phyloP scores from a whole-genome alignment of 92 coral and sea anemone genomes.

The Epizoanthus rinbou region DNA sequence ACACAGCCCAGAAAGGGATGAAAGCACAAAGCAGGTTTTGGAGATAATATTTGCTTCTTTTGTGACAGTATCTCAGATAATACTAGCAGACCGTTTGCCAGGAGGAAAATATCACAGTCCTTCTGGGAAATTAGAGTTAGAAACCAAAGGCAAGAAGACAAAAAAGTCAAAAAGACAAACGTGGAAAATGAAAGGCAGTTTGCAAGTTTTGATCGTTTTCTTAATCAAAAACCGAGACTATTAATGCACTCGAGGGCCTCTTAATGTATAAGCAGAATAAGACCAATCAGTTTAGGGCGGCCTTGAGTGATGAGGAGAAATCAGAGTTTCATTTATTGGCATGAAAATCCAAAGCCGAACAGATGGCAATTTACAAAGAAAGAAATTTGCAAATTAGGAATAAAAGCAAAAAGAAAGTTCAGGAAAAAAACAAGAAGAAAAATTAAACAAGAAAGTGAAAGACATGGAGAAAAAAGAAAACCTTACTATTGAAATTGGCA shows the following conservation, averaged over 20 bases:
- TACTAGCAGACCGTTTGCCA: slow-evolving; percentile 38
- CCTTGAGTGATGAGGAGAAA: slow-evolving; percentile 26
- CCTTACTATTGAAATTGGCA: slow-evolving; percentile 11
- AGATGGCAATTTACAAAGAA: slow-evolving; percentile 26
- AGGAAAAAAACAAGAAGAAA: slow-evolving; percentile 21
- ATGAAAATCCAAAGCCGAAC: slow-evolving; percentile 8
- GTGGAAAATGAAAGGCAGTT: slow-evolving; percentile 25
- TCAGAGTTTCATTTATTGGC: slow-evolving; percentile 14
- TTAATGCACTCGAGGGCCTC: slow-evolving; percentile 31
- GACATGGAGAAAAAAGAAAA: slow-evolving; percentile 13
- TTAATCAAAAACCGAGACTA: slow-evolving; percentile 27
- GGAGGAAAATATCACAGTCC: slow-evolving; percentile 35
- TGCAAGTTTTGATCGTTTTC: slow-evolving; percentile 22
- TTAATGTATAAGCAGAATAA: slow-evolving; percentile 22
- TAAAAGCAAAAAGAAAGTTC: slow-evolving; percentile 26
- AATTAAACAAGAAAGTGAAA: slow-evolving; percentile 15
- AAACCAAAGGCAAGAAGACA: slow-evolving; percentile 19
- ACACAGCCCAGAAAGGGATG: slow-evolving; percentile 6
- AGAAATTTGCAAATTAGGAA: slow-evolving; percentile 23
- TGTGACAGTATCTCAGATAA: slow-evolving; percentile 14
- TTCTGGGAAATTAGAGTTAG: neutral
- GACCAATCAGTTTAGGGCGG: slow-evolving; percentile 5
- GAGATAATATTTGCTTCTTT: slow-evolving; percentile 3
- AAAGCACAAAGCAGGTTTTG: slow-evolving; percentile 11
- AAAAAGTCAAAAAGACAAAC: slow-evolving; percentile 16